phyloP scores from a whole-genome alignment of 2,113 vertebrate species.

The Bufo gargarizans region DNA sequence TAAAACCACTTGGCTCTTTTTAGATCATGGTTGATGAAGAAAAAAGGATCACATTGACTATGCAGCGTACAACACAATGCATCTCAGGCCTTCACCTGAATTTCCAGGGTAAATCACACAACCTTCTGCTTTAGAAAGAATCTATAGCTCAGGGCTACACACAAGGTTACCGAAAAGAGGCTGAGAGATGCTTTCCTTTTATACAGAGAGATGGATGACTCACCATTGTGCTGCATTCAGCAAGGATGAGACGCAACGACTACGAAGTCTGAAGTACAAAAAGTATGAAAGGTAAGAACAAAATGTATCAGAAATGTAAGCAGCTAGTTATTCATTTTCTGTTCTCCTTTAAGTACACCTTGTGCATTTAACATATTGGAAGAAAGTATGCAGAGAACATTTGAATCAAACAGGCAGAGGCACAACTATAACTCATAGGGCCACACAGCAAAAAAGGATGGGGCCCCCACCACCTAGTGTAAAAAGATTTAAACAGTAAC shows the following conservation, averaged over 20 bases:
- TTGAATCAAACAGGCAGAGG: too few relatives aligned
- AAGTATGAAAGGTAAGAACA: background rate
- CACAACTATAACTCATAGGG: too few relatives aligned
- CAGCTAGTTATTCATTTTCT: background rate
- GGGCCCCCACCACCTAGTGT: too few relatives aligned
- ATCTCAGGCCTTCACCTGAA: background rate
- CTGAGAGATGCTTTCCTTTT: background rate
- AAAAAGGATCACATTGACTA: background rate
- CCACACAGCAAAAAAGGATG: too few relatives aligned
- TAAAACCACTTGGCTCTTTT: background rate
- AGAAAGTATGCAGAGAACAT: background rate
- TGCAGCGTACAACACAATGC: background rate
- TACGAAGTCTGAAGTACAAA: background rate
- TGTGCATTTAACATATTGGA: background rate
- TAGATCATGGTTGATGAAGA: constrained; percentile 1
- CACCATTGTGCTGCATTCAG: background rate
- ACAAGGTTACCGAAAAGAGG: background rate
- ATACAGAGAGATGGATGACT: background rate
- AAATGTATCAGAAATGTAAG: background rate
- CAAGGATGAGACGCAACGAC: background rate
- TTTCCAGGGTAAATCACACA: background rate
- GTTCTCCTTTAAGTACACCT: background rate
- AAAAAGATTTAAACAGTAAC: too few relatives aligned
- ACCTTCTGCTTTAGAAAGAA: background rate
- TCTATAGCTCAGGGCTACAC: background rate